A percentile compares a stretch with the other conserved stretches of the same genome.
phyloP scores from a whole-genome alignment of 1,140 invertebrate genomes.

The Drosophila willistoni region DNA sequence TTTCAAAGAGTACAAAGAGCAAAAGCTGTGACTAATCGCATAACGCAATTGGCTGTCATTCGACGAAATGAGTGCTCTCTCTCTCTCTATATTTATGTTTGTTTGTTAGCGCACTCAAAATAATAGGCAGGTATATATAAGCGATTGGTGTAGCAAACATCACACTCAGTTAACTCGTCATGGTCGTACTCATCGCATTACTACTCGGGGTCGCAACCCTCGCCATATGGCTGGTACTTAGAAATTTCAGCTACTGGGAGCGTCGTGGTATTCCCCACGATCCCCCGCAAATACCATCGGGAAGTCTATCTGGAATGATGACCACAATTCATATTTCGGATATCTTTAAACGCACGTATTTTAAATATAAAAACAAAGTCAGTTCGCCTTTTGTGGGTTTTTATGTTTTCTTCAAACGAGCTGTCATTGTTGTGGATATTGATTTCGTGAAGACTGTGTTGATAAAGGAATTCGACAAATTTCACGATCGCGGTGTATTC shows the following conservation, averaged over 20 bases:
- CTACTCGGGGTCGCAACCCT: conserved; percentile 17
- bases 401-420: conserved; percentile 38
- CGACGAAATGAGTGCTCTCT: not conserved
- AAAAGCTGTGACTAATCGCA: not conserved
- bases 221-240: conserved; percentile 35
- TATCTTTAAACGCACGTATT: conserved; percentile 26
- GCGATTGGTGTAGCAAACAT: too few relatives aligned
- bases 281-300: conserved; percentile 59
- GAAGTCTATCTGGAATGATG: conserved; percentile 55
- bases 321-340: conserved; percentile 33
- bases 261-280: conserved; percentile 81
- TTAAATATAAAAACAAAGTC: conserved; percentile 55
- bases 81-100: too few relatives aligned
- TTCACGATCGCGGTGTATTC: conserved; percentile 83
- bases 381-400: conserved; percentile 59
- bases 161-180: conserved; percentile 15
- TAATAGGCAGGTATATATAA: too few relatives aligned
- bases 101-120: too few relatives aligned
- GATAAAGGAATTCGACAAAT: conserved; percentile 85
- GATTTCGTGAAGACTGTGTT: conserved; percentile 84
- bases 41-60: not conserved
- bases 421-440: conserved; percentile 36
- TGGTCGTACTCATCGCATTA: conserved; percentile 34
- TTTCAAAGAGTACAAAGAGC: not conserved
- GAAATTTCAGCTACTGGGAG: conserved; percentile 72